Base-by-base conservation (phyloP, 2,888 invertebrate species). In the Campopleginae sp. region DNA sequence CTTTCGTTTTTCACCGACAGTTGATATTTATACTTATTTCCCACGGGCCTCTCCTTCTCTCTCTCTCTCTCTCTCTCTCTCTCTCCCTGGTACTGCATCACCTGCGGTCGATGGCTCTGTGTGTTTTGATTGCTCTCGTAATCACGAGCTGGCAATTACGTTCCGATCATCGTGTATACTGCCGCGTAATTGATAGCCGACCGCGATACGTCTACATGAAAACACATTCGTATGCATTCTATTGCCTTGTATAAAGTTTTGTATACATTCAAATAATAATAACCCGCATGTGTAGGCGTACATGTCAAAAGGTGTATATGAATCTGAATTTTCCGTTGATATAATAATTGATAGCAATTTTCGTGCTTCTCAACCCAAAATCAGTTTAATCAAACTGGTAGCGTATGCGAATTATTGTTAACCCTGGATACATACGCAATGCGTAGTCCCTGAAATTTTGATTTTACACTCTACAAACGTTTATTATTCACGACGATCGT, bases 141-240 rank as follows among this genome's bases (percentile, higher is more conserved):
- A 79, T 83, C 82, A 79, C 78, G 78, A 79, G 48, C 58, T 31
- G 74, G 72, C 74, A 83, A 79, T 79, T 83, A 79, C 78, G 38
- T 31, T 42, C 48, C 66, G 78, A 61, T 78, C 58, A 83, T 66
- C 78, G 68, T 79, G 54, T 61, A 38, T 38, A 66, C 54, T 14
- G 31, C 42, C 74, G 68, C 33, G 72, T 83, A 74, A 83, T 83
- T 78, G 82, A 83, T 83, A 79, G 78, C 78, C 61, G 38, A 72
- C 46, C 54, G 3, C 71, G 51, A 63, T 65, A 44, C 63, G 31
- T n/a, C n/a, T 46, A 48, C 14, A 51, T 46, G 23, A 44, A 54
- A 23, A 27, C 27, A 58, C 14, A 58, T 58, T 58, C 14, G 58
- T 5, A 14, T 58, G 58, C 27, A 27, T 58, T 54, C 10, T 23